phyloP scores from a whole-genome alignment of 2,888 invertebrate genomes.

The Epinotia ramella region DNA sequence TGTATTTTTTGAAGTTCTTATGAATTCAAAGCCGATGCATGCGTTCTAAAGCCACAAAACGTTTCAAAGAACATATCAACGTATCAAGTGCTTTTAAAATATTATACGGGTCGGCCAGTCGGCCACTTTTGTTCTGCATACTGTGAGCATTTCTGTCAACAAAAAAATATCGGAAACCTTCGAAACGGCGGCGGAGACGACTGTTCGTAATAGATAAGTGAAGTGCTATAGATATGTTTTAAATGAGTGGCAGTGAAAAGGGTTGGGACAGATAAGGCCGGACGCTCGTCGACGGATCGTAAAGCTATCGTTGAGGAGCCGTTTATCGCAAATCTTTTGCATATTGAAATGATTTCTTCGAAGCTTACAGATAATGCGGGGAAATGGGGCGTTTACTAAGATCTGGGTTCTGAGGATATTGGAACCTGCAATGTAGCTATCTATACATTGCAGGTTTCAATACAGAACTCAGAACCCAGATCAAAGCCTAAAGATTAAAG shows the following conservation, averaged over 20 bases:
- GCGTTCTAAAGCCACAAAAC: background rate
- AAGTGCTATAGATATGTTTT: constrained; percentile 57
- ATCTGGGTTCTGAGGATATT: constrained; percentile 24
- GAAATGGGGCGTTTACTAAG: constrained; percentile 14
- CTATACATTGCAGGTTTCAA: too few relatives aligned
- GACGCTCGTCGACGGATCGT: constrained; percentile 78
- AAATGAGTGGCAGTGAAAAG: constrained; percentile 74
- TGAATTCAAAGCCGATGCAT: too few relatives aligned
- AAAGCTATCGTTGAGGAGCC: constrained; percentile 68
- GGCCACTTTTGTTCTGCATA: background rate
- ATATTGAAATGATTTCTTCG: constrained; percentile 65
- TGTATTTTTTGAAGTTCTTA: too few relatives aligned
- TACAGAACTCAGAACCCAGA: too few relatives aligned
- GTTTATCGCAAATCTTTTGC: constrained; percentile 71
- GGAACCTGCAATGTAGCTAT: background rate
- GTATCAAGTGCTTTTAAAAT: too few relatives aligned
- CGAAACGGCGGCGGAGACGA: constrained; percentile 4
- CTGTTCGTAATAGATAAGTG: constrained; percentile 49
- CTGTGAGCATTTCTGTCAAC: background rate
- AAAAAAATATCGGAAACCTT: constrained; percentile 8
- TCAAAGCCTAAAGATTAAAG: too few relatives aligned
- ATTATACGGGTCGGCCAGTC: background rate
- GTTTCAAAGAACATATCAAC: background rate
- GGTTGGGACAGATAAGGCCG: constrained; percentile 80
- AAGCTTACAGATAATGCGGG: constrained; percentile 39